phyloP scores from a whole-genome alignment of 2,888 invertebrate species.

The Ephialtes manifestator region DNA sequence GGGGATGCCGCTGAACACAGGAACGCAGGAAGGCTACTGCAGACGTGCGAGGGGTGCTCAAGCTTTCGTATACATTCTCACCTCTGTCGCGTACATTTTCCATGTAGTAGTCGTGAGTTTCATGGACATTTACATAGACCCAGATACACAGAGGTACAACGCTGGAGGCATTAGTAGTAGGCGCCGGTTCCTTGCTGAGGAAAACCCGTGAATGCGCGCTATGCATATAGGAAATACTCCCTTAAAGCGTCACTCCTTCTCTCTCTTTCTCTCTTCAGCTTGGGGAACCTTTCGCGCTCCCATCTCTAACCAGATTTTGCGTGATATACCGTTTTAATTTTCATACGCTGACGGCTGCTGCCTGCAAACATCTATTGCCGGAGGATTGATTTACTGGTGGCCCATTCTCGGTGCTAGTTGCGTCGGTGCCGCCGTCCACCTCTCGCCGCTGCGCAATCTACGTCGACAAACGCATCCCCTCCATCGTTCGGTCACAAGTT shows the following conservation, averaged over 20 bases:
- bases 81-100: constrained; percentile 35
- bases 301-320: constrained; percentile 69
- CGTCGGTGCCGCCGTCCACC: constrained; percentile 27
- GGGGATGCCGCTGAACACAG: constrained; percentile 40
- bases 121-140: constrained; percentile 29
- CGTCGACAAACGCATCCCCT: constrained; percentile 63
- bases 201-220: constrained; percentile 54
- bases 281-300: constrained; percentile 12
- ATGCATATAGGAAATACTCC: constrained; percentile 75
- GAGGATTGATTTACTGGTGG: constrained; percentile 79
- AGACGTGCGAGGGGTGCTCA: constrained; percentile 36
- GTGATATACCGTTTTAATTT: constrained; percentile 78
- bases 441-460: constrained; percentile 42
- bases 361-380: constrained; percentile 77
- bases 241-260: constrained; percentile 74
- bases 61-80: constrained; percentile 34
- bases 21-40: constrained; percentile 37
- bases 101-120: constrained; percentile 47
- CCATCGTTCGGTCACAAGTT: constrained; percentile 17
- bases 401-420: constrained; percentile 67
- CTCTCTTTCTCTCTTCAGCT: constrained; percentile 6
- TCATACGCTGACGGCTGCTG: constrained; percentile 73
- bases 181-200: constrained; percentile 30
- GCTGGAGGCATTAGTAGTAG: constrained; percentile 19
- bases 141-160: constrained; percentile 3